phyloP scores from a whole-genome alignment of 1,140 invertebrate species.

The Globodera rostochiensis region DNA sequence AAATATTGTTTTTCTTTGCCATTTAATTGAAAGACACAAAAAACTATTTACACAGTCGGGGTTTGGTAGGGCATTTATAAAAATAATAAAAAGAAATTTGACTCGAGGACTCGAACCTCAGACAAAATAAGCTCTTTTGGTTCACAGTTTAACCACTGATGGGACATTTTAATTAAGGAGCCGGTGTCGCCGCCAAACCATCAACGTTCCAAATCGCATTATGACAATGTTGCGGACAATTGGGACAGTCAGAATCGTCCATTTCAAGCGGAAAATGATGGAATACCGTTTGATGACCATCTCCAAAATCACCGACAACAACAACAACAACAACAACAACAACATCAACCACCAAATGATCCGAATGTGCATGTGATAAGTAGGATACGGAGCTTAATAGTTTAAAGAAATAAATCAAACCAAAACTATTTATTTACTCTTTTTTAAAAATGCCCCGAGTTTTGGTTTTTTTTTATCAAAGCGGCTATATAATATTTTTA shows the following conservation, averaged over 20 bases:
- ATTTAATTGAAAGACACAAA: too few relatives aligned
- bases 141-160: too few relatives aligned
- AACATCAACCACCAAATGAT: conserved; percentile 5
- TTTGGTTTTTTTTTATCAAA: too few relatives aligned
- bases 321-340: background rate
- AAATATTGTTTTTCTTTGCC: too few relatives aligned
- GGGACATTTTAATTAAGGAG: background rate
- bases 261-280: background rate
- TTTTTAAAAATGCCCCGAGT: background rate
- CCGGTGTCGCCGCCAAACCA: background rate
- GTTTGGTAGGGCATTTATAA: too few relatives aligned
- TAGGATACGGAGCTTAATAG: background rate
- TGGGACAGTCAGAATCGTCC: background rate
- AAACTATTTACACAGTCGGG: too few relatives aligned
- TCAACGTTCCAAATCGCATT: conserved; percentile 3
- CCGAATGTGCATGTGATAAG: conserved; percentile 16
- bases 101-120: too few relatives aligned
- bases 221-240: background rate
- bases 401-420: background rate
- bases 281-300: background rate
- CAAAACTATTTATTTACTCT: background rate
- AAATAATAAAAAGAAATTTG: too few relatives aligned
- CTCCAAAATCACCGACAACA: background rate
- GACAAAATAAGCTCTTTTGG: too few relatives aligned
- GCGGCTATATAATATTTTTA: too few relatives aligned